Base-by-base conservation (phyloP, 2,113 vertebrate genomes). In the rat (Rattus norvegicus) region DNA sequence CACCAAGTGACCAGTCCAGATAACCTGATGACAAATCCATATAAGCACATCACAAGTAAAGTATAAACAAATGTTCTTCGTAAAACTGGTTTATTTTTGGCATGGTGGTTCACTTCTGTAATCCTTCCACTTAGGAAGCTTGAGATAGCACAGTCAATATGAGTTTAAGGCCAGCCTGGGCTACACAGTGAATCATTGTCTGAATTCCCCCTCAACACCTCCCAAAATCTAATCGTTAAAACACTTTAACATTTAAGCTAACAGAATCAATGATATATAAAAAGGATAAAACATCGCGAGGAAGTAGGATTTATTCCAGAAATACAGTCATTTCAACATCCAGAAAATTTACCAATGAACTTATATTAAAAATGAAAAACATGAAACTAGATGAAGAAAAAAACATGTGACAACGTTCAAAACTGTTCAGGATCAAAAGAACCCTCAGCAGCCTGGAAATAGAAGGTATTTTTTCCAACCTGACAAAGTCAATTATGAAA, bases 311-410 rank as follows among this genome's bases (percentile, higher is more conserved):
- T 88, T 79, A 92, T 84, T 30, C 17, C 56, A 91, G 89, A 93
- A 95, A 97, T 86, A 91, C 67, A 33, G 24, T 80, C 87, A 96
- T 69, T 94, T 94, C 49, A 90, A 77, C 22, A 88, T 72, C 39
- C 22, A 61, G 72, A 92, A 88, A 91, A 90, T 90, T 63, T 88
- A 36, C 49, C 49, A 76, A 63, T 90, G 52, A 20, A 91, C 36
- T 80, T 90, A 75, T 61, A 85, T 61, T 1, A 77, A 26, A 80
- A 26, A 72, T 88, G 52, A 76, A 76, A 89, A 83, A 24, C 22
- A 47, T 43, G 47, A 65, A 84, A 85, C 59, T 67, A 54, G 26
- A 93, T 43, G 5, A 39, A 93, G 79, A 52, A 94, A 92, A 43
- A 94, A 72, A 39, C 8, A 85, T 49, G 61, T 93, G 43, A 77